Percentiles rank a stretch among this genome's conserved stretches.
These are phyloP conservation scores for Glossophaga mutica DNA, from an alignment of 2,797 vertebrate species.

Conservation along the genomic window DNA sequence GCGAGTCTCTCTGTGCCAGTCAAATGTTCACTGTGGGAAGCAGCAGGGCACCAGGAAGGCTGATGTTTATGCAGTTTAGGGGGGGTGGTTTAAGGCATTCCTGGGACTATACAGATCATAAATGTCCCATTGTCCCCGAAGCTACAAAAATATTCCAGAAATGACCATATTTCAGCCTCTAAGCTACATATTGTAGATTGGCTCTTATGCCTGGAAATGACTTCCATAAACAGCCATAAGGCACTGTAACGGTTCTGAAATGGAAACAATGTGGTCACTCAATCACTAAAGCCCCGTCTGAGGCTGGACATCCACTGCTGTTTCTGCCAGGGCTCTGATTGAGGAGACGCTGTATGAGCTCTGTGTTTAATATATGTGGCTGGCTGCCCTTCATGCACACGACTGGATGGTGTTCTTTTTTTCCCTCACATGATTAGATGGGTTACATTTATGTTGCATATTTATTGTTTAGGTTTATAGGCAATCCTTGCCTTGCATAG, in stretches of 20 bases:
- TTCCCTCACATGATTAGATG: neutral
- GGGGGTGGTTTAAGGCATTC: neutral
- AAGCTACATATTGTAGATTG: neutral
- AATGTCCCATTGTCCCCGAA: neutral
- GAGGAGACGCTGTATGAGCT: neutral
- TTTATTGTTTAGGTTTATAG: neutral
- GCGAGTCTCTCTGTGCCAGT: neutral
- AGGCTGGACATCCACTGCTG: neutral
- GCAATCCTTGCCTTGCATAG: neutral
- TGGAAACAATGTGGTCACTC: neutral
- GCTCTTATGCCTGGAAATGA: neutral
- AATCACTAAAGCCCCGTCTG: neutral
- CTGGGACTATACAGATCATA: neutral
- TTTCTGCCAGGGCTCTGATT: slow-evolving; percentile 6
- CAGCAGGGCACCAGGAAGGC: neutral
- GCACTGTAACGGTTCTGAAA: neutral
- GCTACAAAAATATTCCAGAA: neutral
- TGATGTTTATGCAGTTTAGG: neutral
- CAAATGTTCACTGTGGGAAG: neutral
- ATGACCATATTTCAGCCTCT: neutral
- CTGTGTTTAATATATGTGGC: neutral
- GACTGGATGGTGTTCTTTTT: neutral
- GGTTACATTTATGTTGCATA: neutral
- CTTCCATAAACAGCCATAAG: neutral
- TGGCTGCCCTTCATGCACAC: neutral